Conservation (phyloP, 53 echinoderm and acorn worm species). For the Apostichopus leukothele region DNA sequence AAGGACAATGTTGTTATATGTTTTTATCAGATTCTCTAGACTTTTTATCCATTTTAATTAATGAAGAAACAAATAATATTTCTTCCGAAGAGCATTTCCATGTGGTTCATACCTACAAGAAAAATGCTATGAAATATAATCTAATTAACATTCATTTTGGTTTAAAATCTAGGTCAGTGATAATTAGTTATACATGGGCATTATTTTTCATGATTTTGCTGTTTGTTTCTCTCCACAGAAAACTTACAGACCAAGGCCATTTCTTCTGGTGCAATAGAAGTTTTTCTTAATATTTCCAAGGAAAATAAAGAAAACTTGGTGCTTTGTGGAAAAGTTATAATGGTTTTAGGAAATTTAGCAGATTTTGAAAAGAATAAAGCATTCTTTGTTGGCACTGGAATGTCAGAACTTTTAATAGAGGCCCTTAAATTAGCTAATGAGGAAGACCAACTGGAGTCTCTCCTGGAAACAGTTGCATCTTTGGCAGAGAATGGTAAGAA, state of each 20-base stretch:
- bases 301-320: constrained; percentile 66
- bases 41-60: too few relatives aligned
- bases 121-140: too few relatives aligned
- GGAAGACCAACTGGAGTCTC: constrained; percentile 81
- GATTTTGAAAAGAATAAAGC: constrained; percentile 80
- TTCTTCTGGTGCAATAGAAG: constrained; percentile 62
- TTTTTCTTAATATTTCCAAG: constrained; percentile 69
- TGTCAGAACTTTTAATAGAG: constrained; percentile 69
- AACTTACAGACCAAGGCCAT: constrained; percentile 80
- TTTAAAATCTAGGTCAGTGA: too few relatives aligned
- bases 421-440: constrained; percentile 66
- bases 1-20: too few relatives aligned
- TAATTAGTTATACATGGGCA: not conserved
- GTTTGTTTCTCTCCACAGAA: constrained; percentile 37
- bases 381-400: constrained; percentile 72
- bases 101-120: too few relatives aligned
- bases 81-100: too few relatives aligned
- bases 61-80: too few relatives aligned
- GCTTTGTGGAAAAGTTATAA: constrained; percentile 83
- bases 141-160: too few relatives aligned
- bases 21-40: too few relatives aligned
- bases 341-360: constrained; percentile 86
- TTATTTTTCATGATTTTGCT: not conserved
- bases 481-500: constrained; percentile 87
- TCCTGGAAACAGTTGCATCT: constrained; percentile 87